Conservation (phyloP, 2,888 invertebrate species). For the Cactoblastis cactorum region DNA sequence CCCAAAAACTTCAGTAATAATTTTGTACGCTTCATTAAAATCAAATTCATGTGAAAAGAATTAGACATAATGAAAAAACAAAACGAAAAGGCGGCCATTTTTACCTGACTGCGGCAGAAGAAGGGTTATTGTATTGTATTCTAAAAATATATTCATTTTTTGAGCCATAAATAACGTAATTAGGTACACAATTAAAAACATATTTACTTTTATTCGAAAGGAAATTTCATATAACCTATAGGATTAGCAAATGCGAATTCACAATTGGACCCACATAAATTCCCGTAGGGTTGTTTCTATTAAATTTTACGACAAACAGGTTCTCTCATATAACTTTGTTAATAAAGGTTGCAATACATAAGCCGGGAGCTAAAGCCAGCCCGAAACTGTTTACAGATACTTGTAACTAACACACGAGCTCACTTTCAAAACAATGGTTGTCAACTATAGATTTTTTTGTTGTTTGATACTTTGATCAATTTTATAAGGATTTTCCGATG, state of each 20-base stretch:
- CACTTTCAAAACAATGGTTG: background rate
- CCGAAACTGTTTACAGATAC: slow-evolving; percentile 24
- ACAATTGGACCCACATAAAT: slow-evolving; percentile 61
- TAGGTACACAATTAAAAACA: slow-evolving; percentile 1
- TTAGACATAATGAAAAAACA: too few species aligned
- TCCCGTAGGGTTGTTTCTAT: slow-evolving; percentile 61
- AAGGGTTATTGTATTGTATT: too few species aligned
- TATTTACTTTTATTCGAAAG: slow-evolving; percentile 31
- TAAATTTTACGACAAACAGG: slow-evolving; percentile 72
- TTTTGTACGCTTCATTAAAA: background rate
- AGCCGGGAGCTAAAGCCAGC: slow-evolving; percentile 30
- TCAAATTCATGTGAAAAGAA: too few species aligned
- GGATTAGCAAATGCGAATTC: slow-evolving; percentile 41
- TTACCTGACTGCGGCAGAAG: too few species aligned
- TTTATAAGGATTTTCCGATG: too few species aligned
- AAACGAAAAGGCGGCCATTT: too few species aligned
- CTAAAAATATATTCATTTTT: too few species aligned
- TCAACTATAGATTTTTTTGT: background rate
- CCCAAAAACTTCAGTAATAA: background rate
- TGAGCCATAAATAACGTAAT: too few species aligned
- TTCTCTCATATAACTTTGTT: slow-evolving; percentile 72
- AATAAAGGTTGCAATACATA: slow-evolving; percentile 69
- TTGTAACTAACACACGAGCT: too few species aligned
- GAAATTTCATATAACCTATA: slow-evolving; percentile 38
- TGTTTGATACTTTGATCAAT: too few species aligned